Base-by-base conservation (phyloP, 2,888 invertebrate genomes). In the Silvanus unidentatus region DNA sequence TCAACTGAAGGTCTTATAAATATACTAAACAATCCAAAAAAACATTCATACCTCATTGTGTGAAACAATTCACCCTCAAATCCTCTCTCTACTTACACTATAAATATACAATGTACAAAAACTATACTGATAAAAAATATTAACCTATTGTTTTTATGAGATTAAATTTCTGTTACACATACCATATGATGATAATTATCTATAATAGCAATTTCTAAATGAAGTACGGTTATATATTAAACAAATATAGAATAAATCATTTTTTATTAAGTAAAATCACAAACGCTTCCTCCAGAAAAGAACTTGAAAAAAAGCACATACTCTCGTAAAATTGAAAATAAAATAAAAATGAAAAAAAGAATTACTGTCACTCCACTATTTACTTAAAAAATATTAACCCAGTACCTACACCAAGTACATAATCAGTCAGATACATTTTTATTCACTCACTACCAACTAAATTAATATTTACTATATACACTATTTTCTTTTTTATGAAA, bases 41-140 rank as follows among this genome's bases (percentile, higher is more conserved):
- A 22, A 22, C 22, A 22, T 22, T 22, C 22, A 22, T 22, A 22
- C 22, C 8, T 22, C 4, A 22, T 5, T 22, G 3, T 22, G 22
- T 5, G 3, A 5, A 22, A 22, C 22, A 5, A 22, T 22, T 22
- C 8, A 22, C 8, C 22, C 4, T 22, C 3, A 22, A 22, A 22
- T 22, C 22, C 22, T 22, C n/a, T n/a, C 57, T 51, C 53, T 58
- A 57, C 60, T 60, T 67, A 66, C 61, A 65, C 62, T 69, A 65
- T n/a, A n/a, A n/a, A n/a, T n/a, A n/a, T 68, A 70, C 69, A 72
- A 71, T 71, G 69, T 71, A 71, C 70, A 71, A 70, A 70, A 72
- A 64, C 66, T 69, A 64, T 59, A 59, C 58, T 59, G 62, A 60
- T 65, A 69, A 66, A 68, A 68, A 68, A 69, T 68, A 66, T 67